phyloP scores from a whole-genome alignment of 2,888 invertebrate species.

The Drosophila tanythrix region DNA sequence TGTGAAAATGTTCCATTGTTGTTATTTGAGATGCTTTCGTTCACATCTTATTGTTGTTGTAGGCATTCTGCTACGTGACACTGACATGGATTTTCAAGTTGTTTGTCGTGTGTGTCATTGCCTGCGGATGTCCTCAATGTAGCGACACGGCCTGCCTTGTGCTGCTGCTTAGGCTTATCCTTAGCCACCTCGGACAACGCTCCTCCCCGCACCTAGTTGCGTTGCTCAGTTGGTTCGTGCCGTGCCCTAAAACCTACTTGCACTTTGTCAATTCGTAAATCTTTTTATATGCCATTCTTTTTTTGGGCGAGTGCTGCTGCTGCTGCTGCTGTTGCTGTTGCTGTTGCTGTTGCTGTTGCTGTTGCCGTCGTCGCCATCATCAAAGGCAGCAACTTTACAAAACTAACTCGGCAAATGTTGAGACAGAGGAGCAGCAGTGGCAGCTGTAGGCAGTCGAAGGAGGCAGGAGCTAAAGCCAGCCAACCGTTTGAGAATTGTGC shows the following conservation, averaged over 20 bases:
- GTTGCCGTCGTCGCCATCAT: conserved; percentile 47
- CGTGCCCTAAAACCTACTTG: conserved; percentile 63
- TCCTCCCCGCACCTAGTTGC: neutral
- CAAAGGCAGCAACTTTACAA: conserved; percentile 73
- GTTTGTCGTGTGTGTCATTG: conserved; percentile 59
- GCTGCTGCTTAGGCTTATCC: conserved; percentile 52
- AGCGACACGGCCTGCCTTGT: conserved; percentile 21
- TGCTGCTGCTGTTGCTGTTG: neutral
- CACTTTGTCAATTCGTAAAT: conserved; percentile 80
- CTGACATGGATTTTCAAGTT: conserved; percentile 82
- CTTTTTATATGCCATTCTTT: conserved; percentile 68
- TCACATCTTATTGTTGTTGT: conserved; percentile 30
- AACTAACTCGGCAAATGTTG: conserved; percentile 67
- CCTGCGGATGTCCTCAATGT: conserved; percentile 69
- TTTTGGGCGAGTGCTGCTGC: conserved; percentile 43
- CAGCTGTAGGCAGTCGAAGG: neutral
- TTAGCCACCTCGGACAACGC: conserved; percentile 3
- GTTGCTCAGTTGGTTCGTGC: conserved; percentile 37
- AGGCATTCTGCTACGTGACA: conserved; percentile 81
- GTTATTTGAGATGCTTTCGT: conserved; percentile 38
- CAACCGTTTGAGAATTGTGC: conserved; percentile 72
- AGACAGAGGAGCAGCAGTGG: conserved; percentile 40
- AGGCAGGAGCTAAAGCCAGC: neutral
- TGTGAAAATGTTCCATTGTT: conserved; percentile 27
- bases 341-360: neutral